Evolutionary conservation across 2,888 invertebrate species (phyloP), one percentile per base, ranked within the genome.

Genomic region (Apamea monoglypha): DNA sequence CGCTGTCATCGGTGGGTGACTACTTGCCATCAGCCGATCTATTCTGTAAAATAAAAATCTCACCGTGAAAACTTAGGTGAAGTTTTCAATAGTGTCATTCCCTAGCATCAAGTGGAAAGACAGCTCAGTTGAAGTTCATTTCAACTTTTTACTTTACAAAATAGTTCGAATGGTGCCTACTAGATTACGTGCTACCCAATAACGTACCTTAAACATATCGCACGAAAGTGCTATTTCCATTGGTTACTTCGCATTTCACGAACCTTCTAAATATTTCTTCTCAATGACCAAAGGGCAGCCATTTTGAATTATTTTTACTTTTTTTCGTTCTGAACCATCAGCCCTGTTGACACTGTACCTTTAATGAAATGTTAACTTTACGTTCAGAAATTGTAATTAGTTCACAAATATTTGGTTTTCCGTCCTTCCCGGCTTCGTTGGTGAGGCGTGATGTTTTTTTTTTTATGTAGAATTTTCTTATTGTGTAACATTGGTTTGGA

Each of bases 311-410:
- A 86, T 82, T 88, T 44, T 86, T 76, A 72, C 80, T 80, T 80
- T 79, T 76, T 88, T 87, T 80, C 76, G 74, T 79, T 83, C 79
- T 70, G 79, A 72, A 87, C 79, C 84, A 87, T 85, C 85, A 67
- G 87, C 59, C 75, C 67, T 91, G 91, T 93, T 92, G 92, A 91
- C 91, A 90, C 86, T 80, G 87, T 76, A 83, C 87, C 86, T 82
- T 84, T 92, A 93, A 93, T 92, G 92, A 93, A 93, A 93, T 92
- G 93, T 92, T 91, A 93, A 93, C 92, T 92, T 90, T 88, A 78
- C 90, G 87, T 90, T 91, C 87, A 83, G 89, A 92, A 91, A 92
- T 92, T 91, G 91, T 93, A 93, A 93, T 93, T 92, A 93, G 91
- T 89, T 80, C 47, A 84, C 93, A 92, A 93, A 93, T 93, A 92